Base-by-base conservation (phyloP, 2,797 vertebrate genomes). In the Danio jaintianensis region DNA sequence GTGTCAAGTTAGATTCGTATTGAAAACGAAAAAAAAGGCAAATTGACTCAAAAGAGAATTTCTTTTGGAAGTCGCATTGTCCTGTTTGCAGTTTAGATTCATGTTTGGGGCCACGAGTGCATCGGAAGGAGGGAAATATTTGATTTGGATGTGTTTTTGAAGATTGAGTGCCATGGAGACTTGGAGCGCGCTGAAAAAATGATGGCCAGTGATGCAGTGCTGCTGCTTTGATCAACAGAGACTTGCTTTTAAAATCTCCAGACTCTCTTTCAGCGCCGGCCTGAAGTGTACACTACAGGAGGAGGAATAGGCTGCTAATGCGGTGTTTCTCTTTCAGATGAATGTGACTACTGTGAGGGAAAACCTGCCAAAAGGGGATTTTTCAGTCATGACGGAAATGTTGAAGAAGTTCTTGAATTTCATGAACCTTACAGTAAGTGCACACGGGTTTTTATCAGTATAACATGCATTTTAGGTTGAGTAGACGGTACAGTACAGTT, bases 311-410 rank as follows among this genome's bases (percentile, higher is more conserved):
- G 29, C 6, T 52, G 15, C 45, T 63, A 56, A 77, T 56, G 18
- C 10, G 43, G 15, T 68, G 0, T 71, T 12, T 81, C 11, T 58
- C n/a, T 83, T 83, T 62, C 87, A 99, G 98, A 94, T 96, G 91
- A 98, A 97, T 91, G 97, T 99, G 93, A 98, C 95, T 93, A 97
- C 96, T 91, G 97, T 99, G 91, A 95, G 98, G 81, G 96, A 97
- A 55, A 96, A 96, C 91, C 93, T 99, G 86, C 98, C 98, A 18
- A 95, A 96, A 89, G 98, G 97, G 75, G 97, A 99, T 88, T 99
- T 99, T 92, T 98, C 97, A 8, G 97, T 98, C 91, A 97, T 99
- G 97, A 97, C 97, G 8, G 98, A 99, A 90, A 98, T 99, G 97
- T 96, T 99, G 82, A 97, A 98, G 89, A 99, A 99, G 90, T 99